Conservation (phyloP, 2,113 vertebrate species). For the cat (Felis catus) region DNA sequence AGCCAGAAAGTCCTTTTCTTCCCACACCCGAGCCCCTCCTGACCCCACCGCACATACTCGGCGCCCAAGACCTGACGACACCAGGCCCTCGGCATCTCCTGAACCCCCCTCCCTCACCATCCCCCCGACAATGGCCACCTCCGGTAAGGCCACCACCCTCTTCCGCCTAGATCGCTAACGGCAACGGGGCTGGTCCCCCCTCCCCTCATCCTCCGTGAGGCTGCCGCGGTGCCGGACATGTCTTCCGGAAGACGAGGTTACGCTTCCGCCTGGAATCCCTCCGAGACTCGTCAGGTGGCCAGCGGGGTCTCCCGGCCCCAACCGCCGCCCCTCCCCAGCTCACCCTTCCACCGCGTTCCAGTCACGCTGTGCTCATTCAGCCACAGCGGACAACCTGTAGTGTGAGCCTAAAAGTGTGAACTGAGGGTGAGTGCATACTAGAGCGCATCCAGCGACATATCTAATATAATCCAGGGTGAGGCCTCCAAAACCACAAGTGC, state of each 20-base stretch:
- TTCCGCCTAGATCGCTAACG: background rate
- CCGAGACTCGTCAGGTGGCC: background rate
- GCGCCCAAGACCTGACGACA: background rate
- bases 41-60: background rate
- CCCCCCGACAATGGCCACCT: background rate
- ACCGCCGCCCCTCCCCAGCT: no score
- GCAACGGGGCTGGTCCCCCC: background rate
- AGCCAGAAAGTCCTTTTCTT: background rate
- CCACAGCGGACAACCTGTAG: background rate
- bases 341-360: background rate
- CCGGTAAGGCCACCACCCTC: background rate
- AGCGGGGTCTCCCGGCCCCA: background rate
- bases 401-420: background rate
- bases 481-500: background rate
- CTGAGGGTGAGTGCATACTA: background rate
- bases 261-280: background rate
- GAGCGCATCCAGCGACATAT: background rate
- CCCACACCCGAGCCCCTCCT: background rate
- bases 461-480: background rate
- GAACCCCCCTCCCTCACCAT: background rate
- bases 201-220: background rate
- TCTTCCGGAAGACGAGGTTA: background rate
- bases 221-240: fast-evolving
- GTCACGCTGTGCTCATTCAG: fast-evolving
- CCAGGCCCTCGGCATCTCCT: background rate